A percentile compares a stretch with the other conserved stretches of the same genome.
These are phyloP conservation scores for Notodonta dromedarius DNA, from an alignment of 2,888 invertebrate genomes.

Conservation along the genomic window DNA sequence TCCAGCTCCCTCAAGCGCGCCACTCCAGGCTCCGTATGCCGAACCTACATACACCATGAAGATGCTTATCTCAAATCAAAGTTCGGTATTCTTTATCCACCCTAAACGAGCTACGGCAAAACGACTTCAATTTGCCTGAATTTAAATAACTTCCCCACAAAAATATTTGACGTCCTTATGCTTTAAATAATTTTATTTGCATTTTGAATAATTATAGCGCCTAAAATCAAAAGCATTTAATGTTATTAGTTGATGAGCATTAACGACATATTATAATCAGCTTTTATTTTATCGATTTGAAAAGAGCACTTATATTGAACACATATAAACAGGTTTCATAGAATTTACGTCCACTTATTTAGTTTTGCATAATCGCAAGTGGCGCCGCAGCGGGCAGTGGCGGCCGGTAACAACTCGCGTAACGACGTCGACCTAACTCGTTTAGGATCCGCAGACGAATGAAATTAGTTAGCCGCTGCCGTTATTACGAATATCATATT, in stretches of 20 bases:
- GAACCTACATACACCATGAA: background rate
- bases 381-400: slow-evolving; percentile 9
- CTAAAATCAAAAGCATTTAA: no score
- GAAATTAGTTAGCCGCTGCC: slow-evolving; percentile 75
- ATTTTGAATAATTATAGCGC: no score
- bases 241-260: no score
- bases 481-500: slow-evolving; percentile 79
- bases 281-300: no score
- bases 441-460: slow-evolving; percentile 78
- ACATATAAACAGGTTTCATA: background rate
- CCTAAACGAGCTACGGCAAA: background rate
- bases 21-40: background rate
- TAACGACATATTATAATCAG: no score
- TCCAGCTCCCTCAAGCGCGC: slow-evolving; percentile 5
- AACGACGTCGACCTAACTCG: slow-evolving; percentile 66
- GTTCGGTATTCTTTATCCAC: background rate
- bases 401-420: slow-evolving; percentile 45
- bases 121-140: background rate
- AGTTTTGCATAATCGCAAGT: slow-evolving; percentile 4
- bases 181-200: no score
- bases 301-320: background rate
- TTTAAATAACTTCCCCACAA: no score
- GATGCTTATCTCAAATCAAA: background rate
- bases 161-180: no score
- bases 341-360: background rate